phyloP scores from a whole-genome alignment of 2,113 vertebrate genomes.

The Limnothrissa miodon region DNA sequence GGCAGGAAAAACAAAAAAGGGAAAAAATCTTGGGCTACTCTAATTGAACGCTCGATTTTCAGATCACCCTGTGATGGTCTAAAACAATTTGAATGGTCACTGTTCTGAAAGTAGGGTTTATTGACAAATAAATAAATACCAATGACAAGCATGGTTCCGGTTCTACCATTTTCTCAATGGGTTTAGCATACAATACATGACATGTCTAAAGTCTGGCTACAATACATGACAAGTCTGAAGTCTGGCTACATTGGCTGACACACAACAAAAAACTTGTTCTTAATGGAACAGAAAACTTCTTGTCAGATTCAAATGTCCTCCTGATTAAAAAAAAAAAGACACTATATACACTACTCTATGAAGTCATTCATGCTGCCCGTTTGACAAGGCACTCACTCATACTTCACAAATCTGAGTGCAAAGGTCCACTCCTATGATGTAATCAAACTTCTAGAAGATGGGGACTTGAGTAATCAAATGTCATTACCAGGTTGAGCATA shows the following conservation, averaged over 20 bases:
- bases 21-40: not conserved
- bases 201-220: too few relatives aligned
- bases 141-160: not conserved
- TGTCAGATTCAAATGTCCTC: not conserved
- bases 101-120: not conserved
- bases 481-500: not conserved
- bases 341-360: not conserved
- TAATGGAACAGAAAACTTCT: not conserved
- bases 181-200: too few relatives aligned
- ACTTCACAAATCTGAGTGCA: not conserved
- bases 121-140: not conserved
- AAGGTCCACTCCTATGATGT: not conserved
- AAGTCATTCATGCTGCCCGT: not conserved
- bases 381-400: not conserved
- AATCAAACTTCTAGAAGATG: not conserved
- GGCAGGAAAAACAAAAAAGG: constrained; percentile 47
- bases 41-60: not conserved
- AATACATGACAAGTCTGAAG: too few relatives aligned
- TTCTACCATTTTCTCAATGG: not conserved
- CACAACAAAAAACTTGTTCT: not conserved
- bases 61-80: not conserved
- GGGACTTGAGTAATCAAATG: not conserved
- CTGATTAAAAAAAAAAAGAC: not conserved
- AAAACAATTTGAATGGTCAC: not conserved
- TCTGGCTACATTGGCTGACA: not conserved